phyloP scores from a whole-genome alignment of 1,140 invertebrate genomes.

The Zaprionus nigranus region DNA sequence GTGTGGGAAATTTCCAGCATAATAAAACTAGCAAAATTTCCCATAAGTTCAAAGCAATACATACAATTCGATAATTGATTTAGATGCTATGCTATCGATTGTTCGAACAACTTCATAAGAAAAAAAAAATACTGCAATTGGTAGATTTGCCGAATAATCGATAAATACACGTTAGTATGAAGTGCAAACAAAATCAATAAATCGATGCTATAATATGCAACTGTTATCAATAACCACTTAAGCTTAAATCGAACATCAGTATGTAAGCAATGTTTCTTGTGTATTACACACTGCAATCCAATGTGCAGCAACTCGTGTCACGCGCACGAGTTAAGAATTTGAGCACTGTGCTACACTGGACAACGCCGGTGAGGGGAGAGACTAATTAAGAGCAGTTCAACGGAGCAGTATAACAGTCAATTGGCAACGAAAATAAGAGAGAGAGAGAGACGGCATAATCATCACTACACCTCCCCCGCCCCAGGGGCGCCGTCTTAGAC shows the following conservation, averaged over 20 bases:
- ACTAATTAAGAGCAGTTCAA: conserved; percentile 43
- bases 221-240: too few species aligned
- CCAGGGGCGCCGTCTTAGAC: background rate
- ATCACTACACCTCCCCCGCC: conserved; percentile 11
- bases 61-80: background rate
- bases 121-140: too few species aligned
- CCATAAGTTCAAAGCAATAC: background rate
- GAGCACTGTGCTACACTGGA: background rate
- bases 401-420: conserved; percentile 31
- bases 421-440: conserved; percentile 32
- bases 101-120: too few species aligned
- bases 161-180: too few species aligned
- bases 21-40: background rate
- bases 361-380: background rate
- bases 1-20: background rate
- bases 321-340: background rate
- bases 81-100: background rate
- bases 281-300: too few species aligned
- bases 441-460: conserved; percentile 35
- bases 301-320: background rate
- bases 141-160: too few species aligned
- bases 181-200: too few species aligned
- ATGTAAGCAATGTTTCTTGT: too few species aligned
- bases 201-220: too few species aligned
- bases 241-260: too few species aligned